Conservation (phyloP, 2,113 vertebrate genomes). For the Orthonyx spaldingii region DNA sequence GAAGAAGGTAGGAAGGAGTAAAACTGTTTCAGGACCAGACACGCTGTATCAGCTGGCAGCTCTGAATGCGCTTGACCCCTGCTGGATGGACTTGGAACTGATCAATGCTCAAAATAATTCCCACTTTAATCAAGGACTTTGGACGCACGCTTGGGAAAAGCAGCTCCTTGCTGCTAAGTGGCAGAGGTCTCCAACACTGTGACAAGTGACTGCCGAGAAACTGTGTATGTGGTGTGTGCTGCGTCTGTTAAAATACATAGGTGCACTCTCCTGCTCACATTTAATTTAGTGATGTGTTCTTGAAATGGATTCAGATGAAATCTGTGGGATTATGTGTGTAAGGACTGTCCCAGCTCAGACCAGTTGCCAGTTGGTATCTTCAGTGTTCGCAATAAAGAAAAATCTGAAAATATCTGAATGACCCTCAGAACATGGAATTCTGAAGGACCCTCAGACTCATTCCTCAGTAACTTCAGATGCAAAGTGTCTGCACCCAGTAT, state of each 20-base stretch:
- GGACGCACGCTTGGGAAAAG: neutral
- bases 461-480: neutral
- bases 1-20: neutral
- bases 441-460: neutral
- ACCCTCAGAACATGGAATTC: neutral
- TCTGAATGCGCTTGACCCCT: neutral
- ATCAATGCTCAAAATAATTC: neutral
- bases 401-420: neutral
- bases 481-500: neutral
- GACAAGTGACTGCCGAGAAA: neutral
- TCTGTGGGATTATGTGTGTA: neutral
- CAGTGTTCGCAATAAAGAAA: neutral
- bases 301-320: neutral
- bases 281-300: neutral
- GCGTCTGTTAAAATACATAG: fast-evolving
- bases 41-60: neutral
- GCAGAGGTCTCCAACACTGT: neutral
- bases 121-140: neutral
- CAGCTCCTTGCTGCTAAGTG: neutral
- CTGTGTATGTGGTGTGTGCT: neutral
- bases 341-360: neutral
- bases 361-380: neutral
- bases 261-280: neutral
- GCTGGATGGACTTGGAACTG: neutral
- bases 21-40: neutral